Conservation (phyloP, 2,797 vertebrate species). For the Ctenochaetus hawaiiensis region DNA sequence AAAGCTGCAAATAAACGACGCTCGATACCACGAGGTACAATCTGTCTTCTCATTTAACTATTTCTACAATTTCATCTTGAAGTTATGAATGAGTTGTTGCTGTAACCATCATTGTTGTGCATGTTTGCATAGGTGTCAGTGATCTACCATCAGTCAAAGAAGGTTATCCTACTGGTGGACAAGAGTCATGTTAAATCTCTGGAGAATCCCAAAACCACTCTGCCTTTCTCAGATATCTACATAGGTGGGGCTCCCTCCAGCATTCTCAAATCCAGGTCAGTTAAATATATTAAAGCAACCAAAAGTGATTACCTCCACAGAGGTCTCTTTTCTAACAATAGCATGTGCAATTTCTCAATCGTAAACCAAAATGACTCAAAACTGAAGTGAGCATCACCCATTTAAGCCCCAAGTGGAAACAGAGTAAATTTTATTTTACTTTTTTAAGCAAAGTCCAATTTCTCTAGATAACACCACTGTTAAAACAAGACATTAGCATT, state of each 20-base stretch:
- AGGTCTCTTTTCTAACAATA: neutral
- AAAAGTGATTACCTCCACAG: neutral
- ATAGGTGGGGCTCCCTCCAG: constrained; percentile 93
- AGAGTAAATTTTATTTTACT: neutral
- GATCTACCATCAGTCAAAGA: constrained; percentile 98
- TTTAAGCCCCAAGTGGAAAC: neutral
- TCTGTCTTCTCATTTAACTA: neutral
- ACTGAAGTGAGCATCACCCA: neutral
- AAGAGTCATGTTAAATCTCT: constrained; percentile 93
- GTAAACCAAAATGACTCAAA: neutral
- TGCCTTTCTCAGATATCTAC: constrained; percentile 95
- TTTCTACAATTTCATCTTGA: neutral
- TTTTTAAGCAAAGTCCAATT: neutral
- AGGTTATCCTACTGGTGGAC: constrained; percentile 96
- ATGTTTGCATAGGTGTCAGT: constrained; percentile 90
- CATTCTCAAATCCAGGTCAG: constrained; percentile 89
- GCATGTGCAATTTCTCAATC: neutral
- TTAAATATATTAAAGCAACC: neutral
- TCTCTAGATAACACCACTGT: neutral
- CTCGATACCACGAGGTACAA: constrained; percentile 95
- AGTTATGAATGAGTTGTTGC: neutral
- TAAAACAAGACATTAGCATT: no score
- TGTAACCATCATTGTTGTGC: constrained; percentile 5
- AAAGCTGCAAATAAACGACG: constrained; percentile 94
- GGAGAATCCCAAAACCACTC: constrained; percentile 92